Evolutionary conservation across 2,888 invertebrate genomes (phyloP).

Genomic region (Altica lythri): DNA sequence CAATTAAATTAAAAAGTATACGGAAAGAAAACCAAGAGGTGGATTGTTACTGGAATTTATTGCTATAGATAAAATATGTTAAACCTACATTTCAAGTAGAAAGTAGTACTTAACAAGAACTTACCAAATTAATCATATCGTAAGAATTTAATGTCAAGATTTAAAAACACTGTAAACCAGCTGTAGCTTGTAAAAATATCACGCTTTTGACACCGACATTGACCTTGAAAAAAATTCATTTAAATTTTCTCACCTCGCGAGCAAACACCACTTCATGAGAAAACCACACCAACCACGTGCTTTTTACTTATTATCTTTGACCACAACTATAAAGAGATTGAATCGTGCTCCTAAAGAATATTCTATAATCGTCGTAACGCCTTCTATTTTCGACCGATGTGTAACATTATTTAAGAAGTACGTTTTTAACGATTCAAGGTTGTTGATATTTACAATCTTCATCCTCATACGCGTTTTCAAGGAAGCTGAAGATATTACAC

Average conservation of each 20-base stretch:
- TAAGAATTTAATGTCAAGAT: too few species aligned
- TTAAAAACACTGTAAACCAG: too few species aligned
- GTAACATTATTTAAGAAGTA: conserved; percentile 14
- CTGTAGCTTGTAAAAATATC: not conserved
- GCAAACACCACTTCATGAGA: not conserved
- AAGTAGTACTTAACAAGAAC: too few species aligned
- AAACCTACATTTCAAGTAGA: too few species aligned
- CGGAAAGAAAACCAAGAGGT: too few species aligned
- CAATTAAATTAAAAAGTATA: too few species aligned
- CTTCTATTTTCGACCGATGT: conserved; percentile 20
- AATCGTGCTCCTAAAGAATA: conserved; percentile 18
- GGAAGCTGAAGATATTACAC: conserved; percentile 5
- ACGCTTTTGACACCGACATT: conserved; percentile 13
- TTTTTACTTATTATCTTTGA: conserved; percentile 13
- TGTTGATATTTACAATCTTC: conserved; percentile 8
- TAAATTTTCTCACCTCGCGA: conserved; percentile 10
- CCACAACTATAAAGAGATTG: conserved; percentile 11
- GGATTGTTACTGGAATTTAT: too few species aligned
- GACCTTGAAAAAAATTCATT: conserved; percentile 15
- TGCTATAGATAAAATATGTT: too few species aligned
- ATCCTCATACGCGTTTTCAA: conserved; percentile 1
- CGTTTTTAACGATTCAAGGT: conserved; percentile 18
- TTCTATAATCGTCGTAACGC: conserved; percentile 16
- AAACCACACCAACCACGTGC: conserved; percentile 9
- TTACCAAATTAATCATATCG: too few species aligned